These are phyloP conservation scores for Zoanthus gigantus DNA, from an alignment of 92 coral and sea anemone species.

Conservation along the genomic window DNA sequence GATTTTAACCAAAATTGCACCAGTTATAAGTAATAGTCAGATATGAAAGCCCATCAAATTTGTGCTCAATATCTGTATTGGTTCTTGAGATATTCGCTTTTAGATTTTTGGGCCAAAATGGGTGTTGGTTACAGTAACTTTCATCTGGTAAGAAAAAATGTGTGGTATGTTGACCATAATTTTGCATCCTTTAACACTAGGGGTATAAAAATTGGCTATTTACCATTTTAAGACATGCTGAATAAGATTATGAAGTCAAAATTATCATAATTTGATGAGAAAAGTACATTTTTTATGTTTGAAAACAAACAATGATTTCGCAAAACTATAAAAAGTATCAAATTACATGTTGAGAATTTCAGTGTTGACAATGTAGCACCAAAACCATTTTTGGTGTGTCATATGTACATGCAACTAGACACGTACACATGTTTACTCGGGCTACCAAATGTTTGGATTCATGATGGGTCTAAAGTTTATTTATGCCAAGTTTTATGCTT, in stretches of 20 bases:
- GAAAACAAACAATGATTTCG: neutral
- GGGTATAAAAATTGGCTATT: conserved; percentile 36
- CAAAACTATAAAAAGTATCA: conserved; percentile 10
- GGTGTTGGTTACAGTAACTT: conserved; percentile 31
- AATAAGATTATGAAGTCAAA: conserved; percentile 47
- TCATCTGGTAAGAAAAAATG: conserved; percentile 39
- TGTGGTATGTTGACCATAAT: conserved; percentile 30
- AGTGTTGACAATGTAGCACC: conserved; percentile 54
- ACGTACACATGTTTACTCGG: too few relatives aligned
- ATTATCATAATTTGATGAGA: conserved; percentile 36
- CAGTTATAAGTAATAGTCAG: conserved; percentile 45
- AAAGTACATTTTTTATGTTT: conserved; percentile 32
- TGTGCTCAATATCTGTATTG: conserved; percentile 46
- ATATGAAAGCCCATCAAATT: conserved; percentile 55
- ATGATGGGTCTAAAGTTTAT: too few relatives aligned
- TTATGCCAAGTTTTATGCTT: too few relatives aligned
- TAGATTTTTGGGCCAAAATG: neutral
- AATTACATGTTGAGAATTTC: conserved; percentile 12
- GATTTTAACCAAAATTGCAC: conserved; percentile 57
- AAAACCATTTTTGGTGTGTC: conserved; percentile 56
- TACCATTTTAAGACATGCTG: conserved; percentile 45
- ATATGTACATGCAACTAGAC: neutral
- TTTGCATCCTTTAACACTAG: conserved; percentile 34
- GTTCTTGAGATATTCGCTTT: conserved; percentile 50
- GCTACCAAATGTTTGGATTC: too few relatives aligned